phyloP scores from a whole-genome alignment of 1,140 invertebrate genomes.

The Cheumatopsyche charites region DNA sequence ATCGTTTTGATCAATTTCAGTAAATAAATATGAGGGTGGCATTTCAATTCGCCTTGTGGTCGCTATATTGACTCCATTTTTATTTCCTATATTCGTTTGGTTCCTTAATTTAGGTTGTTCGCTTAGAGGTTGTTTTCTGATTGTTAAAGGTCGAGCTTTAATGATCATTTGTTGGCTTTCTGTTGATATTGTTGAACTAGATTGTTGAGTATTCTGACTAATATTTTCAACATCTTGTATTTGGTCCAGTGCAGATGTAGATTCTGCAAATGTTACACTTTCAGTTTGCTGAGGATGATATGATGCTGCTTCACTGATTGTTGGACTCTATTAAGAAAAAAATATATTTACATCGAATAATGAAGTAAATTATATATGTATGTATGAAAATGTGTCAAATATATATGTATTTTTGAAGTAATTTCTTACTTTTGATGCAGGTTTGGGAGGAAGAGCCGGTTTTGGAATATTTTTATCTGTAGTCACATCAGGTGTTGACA shows the following conservation, averaged over 20 bases:
- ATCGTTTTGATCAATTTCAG: constrained; percentile 68
- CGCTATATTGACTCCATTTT: constrained; percentile 67
- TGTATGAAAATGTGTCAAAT: neutral
- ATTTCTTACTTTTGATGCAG: constrained; percentile 61
- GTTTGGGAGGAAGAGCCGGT: constrained; percentile 77
- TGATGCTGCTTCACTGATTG: constrained; percentile 30
- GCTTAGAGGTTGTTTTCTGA: constrained; percentile 76
- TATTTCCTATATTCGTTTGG: constrained; percentile 59
- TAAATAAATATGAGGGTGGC: constrained; percentile 80
- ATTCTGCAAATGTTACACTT: constrained; percentile 23
- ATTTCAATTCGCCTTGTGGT: constrained; percentile 80
- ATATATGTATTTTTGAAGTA: neutral
- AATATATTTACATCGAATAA: neutral
- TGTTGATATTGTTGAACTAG: constrained; percentile 37
- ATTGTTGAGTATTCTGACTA: constrained; percentile 40
- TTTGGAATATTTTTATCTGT: constrained; percentile 62
- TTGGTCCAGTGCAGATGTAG: constrained; percentile 39
- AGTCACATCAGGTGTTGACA: constrained; percentile 63
- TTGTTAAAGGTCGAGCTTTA: constrained; percentile 77
- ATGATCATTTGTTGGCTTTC: constrained; percentile 68
- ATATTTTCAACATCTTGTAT: constrained; percentile 32
- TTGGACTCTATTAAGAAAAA: neutral
- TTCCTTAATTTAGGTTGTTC: constrained; percentile 78
- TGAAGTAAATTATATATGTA: neutral
- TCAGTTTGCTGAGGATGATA: constrained; percentile 29